Conservation (phyloP, 2,797 vertebrate species). For the Phalloptychus januarius region DNA sequence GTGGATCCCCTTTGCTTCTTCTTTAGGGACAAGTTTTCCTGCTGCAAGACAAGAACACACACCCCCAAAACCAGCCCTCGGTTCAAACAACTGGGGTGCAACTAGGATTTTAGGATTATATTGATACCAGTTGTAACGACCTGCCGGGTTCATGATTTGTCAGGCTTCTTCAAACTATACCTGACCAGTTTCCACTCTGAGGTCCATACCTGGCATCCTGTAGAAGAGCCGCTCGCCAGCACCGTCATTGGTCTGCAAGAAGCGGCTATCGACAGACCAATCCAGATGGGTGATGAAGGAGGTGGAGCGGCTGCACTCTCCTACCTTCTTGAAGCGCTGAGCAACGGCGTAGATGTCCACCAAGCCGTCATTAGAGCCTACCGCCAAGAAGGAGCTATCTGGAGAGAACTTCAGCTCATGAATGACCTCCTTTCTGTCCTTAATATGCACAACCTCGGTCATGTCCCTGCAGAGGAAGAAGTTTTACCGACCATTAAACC, state of each 20-base stretch:
- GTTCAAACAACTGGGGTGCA: neutral
- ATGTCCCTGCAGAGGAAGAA: slow-evolving; percentile 85
- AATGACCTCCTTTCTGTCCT: slow-evolving; percentile 96
- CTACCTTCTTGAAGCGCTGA: slow-evolving; percentile 94
- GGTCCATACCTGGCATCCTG: slow-evolving; percentile 84
- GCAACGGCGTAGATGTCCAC: slow-evolving; percentile 92
- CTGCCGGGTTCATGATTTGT: neutral
- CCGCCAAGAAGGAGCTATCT: slow-evolving; percentile 90
- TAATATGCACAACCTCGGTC: slow-evolving; percentile 98
- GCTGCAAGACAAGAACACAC: slow-evolving; percentile 66
- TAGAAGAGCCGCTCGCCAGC: slow-evolving; percentile 91
- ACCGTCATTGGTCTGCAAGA: slow-evolving; percentile 93
- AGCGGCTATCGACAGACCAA: slow-evolving; percentile 95
- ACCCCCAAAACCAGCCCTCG: neutral
- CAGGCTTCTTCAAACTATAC: neutral
- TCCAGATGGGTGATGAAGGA: slow-evolving; percentile 97
- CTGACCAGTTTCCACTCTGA: neutral
- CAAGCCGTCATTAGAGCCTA: slow-evolving; percentile 92
- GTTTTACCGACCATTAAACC: neutral
- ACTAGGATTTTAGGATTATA: no score
- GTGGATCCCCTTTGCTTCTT: slow-evolving; percentile 91
- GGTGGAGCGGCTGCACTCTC: slow-evolving; percentile 89
- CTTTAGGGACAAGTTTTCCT: slow-evolving; percentile 89
- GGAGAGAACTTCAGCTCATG: slow-evolving; percentile 97
- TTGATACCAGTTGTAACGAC: neutral